A percentile compares a stretch with the other conserved stretches of the same genome.
These are phyloP conservation scores for Apodemia hepburni DNA, from an alignment of 2,888 invertebrate genomes.

Conservation along the genomic window DNA sequence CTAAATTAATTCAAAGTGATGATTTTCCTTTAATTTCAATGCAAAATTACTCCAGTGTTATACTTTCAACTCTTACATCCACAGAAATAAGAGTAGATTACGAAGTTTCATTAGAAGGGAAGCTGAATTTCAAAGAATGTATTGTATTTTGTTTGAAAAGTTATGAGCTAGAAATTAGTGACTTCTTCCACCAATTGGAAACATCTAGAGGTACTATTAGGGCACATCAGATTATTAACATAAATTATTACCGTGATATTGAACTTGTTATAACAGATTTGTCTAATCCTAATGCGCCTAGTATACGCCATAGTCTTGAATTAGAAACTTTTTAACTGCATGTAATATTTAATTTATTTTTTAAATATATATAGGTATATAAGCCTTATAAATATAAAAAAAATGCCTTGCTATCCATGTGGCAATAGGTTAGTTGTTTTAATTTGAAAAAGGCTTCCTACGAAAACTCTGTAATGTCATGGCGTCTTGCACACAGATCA, in stretches of 20 bases:
- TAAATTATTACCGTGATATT: neutral
- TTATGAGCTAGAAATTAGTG: neutral
- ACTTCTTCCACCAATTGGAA: neutral
- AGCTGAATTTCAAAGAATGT: neutral
- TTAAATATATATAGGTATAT: too few species aligned
- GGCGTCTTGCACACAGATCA: too few species aligned
- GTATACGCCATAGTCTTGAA: neutral
- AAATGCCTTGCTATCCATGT: too few species aligned
- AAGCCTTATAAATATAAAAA: too few species aligned
- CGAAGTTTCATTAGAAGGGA: conserved; percentile 39
- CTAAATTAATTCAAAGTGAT: neutral
- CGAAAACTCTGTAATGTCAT: too few species aligned
- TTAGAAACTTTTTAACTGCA: neutral
- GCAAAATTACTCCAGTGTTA: neutral
- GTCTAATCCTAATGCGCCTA: neutral
- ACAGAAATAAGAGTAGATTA: conserved; percentile 42
- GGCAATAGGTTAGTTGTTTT: too few species aligned
- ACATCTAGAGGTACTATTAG: neutral
- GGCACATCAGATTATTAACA: neutral
- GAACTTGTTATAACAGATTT: neutral
- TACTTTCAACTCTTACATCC: conserved; percentile 36
- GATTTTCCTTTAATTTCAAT: neutral
- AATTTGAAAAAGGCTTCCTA: too few species aligned
- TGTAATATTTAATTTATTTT: too few species aligned
- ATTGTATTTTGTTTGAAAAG: neutral